Conservation (phyloP, 1,140 invertebrate species). For the Philaenus spumarius region DNA sequence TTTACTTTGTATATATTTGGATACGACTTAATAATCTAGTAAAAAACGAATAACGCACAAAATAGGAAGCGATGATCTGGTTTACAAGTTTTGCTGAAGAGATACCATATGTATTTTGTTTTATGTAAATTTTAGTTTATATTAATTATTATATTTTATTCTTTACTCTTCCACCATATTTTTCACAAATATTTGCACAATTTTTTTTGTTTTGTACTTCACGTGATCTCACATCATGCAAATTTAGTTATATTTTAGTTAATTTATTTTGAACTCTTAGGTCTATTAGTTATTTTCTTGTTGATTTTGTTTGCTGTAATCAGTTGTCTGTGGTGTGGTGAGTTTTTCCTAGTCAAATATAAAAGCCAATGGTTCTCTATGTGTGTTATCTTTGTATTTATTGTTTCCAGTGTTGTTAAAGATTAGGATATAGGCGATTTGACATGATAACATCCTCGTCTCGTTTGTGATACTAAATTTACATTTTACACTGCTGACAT, state of each 20-base stretch:
- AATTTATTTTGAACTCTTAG: constrained; percentile 21
- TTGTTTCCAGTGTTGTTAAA: constrained; percentile 23
- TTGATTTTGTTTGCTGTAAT: constrained; percentile 9
- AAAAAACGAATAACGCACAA: background rate
- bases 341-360: constrained; percentile 35
- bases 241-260: constrained; percentile 22
- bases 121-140: constrained; percentile 4
- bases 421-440: background rate
- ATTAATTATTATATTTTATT: constrained; percentile 1
- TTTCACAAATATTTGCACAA: constrained; percentile 3
- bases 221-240: constrained; percentile 26
- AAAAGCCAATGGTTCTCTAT: constrained; percentile 21
- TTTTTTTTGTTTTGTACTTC: constrained; percentile 18
- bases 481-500: constrained; percentile 32
- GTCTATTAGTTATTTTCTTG: constrained; percentile 20
- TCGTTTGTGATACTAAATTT: constrained; percentile 24
- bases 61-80: background rate
- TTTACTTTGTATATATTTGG: constrained; percentile 16
- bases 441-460: background rate
- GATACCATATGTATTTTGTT: background rate
- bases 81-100: background rate
- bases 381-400: constrained; percentile 24
- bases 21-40: constrained; percentile 6
- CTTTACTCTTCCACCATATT: constrained; percentile 14
- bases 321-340: constrained; percentile 30